These are phyloP conservation scores for Eumerus sabulonum DNA, from an alignment of 2,888 invertebrate genomes.

Conservation along the genomic window DNA sequence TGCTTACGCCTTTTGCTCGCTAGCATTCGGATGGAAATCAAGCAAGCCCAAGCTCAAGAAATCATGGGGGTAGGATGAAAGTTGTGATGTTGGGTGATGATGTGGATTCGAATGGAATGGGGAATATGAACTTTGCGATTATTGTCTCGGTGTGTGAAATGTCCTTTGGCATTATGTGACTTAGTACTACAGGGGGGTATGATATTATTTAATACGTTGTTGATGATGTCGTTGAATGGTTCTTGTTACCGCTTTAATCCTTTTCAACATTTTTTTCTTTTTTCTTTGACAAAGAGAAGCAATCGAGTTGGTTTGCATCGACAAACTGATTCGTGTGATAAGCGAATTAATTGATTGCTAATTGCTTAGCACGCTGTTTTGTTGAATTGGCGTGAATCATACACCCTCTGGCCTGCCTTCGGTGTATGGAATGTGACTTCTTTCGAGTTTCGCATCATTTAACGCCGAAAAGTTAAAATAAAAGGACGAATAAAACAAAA, in stretches of 20 bases:
- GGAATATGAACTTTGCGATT: slow-evolving; percentile 49
- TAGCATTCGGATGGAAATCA: too few species aligned
- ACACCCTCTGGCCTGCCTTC: background rate
- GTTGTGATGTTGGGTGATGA: too few species aligned
- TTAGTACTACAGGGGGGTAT: slow-evolving; percentile 29
- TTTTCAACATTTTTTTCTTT: slow-evolving; percentile 18
- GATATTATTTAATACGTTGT: slow-evolving; percentile 57
- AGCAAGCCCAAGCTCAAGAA: too few species aligned
- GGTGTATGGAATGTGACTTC: background rate
- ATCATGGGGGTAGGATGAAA: too few species aligned
- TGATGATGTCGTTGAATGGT: slow-evolving; percentile 50
- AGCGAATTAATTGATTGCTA: slow-evolving; percentile 54
- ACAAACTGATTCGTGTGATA: slow-evolving; percentile 42
- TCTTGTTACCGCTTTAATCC: slow-evolving; percentile 37
- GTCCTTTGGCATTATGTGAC: slow-evolving; percentile 53
- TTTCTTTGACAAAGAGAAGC: too few species aligned
- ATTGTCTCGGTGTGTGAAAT: slow-evolving; percentile 52
- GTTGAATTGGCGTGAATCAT: background rate
- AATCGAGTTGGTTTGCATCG: background rate
- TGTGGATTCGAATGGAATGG: background rate
- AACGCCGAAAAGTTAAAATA: too few species aligned
- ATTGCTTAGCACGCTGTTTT: slow-evolving; percentile 46
- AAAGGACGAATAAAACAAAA: background rate
- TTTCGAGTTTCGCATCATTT: too few species aligned
- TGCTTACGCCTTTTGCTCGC: background rate